Percentiles rank a stretch among this genome's conserved stretches.
Conservation (phyloP, 1,140 invertebrate species). For the Choristoneura fumiferana region DNA sequence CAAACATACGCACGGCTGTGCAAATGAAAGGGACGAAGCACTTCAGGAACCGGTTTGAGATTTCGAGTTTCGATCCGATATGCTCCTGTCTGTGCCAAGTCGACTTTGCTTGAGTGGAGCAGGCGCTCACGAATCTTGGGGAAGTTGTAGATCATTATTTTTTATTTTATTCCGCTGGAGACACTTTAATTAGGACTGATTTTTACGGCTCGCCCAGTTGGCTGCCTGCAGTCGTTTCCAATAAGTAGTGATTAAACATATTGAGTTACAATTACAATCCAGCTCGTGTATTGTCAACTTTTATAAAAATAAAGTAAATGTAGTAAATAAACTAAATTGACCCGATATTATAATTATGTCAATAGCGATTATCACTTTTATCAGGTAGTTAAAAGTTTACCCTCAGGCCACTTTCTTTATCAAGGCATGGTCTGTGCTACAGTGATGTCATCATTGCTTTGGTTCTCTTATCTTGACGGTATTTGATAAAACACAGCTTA, state of each 20-base stretch:
- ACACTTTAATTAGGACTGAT: constrained; percentile 15
- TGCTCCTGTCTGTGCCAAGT: constrained; percentile 71
- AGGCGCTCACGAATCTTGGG: constrained; percentile 42
- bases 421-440: constrained; percentile 46
- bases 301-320: no score
- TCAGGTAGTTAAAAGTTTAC: constrained; percentile 53
- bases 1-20: constrained; percentile 32
- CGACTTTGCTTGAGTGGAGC: constrained; percentile 59
- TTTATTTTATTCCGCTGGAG: constrained; percentile 37
- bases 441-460: constrained; percentile 69
- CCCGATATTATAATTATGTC: no score
- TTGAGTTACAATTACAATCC: no score
- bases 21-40: constrained; percentile 47
- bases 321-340: no score
- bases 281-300: no score
- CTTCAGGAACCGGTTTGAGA: constrained; percentile 68
- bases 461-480: constrained; percentile 61
- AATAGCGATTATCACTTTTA: constrained; percentile 47
- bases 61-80: constrained; percentile 78
- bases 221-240: background rate
- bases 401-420: constrained; percentile 67
- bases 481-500: constrained; percentile 60
- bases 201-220: background rate
- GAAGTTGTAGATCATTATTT: constrained; percentile 42
- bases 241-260: background rate